Percentiles rank a stretch among this genome's conserved stretches.
These are phyloP conservation scores for Ahaetulla prasina DNA, from an alignment of 2,113 vertebrate genomes.

Conservation along the genomic window DNA sequence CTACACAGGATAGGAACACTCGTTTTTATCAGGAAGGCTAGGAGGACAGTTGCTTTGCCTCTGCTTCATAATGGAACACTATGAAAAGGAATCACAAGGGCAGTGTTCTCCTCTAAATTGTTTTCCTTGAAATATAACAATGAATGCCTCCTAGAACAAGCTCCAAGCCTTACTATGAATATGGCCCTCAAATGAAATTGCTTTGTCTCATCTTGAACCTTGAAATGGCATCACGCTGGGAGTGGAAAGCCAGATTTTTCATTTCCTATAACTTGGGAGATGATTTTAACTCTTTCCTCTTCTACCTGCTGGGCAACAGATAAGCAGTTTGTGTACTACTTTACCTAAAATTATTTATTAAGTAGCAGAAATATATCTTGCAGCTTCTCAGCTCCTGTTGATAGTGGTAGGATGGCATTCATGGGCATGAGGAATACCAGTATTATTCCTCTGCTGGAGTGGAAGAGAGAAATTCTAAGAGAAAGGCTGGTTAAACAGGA, in stretches of 20 bases:
- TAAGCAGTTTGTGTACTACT: neutral
- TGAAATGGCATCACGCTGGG: neutral
- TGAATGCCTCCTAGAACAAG: neutral
- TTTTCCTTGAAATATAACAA: neutral
- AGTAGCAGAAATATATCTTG: neutral
- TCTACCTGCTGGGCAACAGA: neutral
- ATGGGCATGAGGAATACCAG: neutral
- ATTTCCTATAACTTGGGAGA: neutral
- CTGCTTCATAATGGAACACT: neutral
- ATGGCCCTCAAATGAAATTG: neutral
- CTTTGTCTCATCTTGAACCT: neutral
- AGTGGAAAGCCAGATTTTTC: neutral
- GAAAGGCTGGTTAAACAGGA: neutral
- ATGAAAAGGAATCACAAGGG: neutral
- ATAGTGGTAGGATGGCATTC: neutral
- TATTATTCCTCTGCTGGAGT: neutral
- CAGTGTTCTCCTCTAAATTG: neutral
- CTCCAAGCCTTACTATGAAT: neutral
- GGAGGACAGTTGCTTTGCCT: neutral
- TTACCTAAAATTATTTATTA: neutral
- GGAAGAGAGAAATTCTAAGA: neutral
- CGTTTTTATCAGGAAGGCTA: neutral
- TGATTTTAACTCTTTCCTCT: neutral
- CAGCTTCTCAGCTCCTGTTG: neutral
- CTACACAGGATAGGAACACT: neutral